These are phyloP conservation scores for Vanessa atalanta DNA, from an alignment of 1,140 invertebrate genomes.

Conservation along the genomic window DNA sequence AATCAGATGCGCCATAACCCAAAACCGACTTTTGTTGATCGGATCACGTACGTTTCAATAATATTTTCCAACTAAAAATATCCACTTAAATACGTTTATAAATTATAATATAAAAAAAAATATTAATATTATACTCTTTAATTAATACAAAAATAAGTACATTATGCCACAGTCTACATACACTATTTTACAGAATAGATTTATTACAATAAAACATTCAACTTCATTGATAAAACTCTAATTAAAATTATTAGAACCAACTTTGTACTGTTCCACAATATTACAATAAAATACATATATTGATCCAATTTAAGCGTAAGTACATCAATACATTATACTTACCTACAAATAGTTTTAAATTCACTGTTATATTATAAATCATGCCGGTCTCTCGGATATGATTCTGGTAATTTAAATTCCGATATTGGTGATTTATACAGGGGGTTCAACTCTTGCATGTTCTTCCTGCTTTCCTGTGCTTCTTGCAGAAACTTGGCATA, in stretches of 20 bases:
- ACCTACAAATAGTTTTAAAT: background rate
- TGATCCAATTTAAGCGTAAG: too few relatives aligned
- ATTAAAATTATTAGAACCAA: background rate
- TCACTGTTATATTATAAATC: slow-evolving; percentile 43
- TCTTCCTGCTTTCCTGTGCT: slow-evolving; percentile 58
- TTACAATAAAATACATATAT: too few relatives aligned
- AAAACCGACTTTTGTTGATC: too few relatives aligned
- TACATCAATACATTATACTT: background rate
- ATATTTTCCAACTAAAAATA: too few relatives aligned
- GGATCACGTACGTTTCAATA: too few relatives aligned
- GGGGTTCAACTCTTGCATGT: slow-evolving; percentile 76
- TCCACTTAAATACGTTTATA: too few relatives aligned
- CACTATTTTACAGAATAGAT: background rate
- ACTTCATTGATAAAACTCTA: background rate
- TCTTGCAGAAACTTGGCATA: slow-evolving; percentile 78
- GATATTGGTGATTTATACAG: slow-evolving; percentile 81
- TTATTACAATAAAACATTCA: background rate
- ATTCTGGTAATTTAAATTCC: slow-evolving; percentile 78
- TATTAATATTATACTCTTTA: too few relatives aligned
- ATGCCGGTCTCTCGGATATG: slow-evolving; percentile 68
- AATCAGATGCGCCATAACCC: too few relatives aligned
- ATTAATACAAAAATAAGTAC: background rate
- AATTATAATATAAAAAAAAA: too few relatives aligned
- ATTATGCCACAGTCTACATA: slow-evolving; percentile 1
- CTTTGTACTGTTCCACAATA: too few relatives aligned